Base-by-base conservation (phyloP, 2,797 vertebrate species). In the Oreochromis grahami region DNA sequence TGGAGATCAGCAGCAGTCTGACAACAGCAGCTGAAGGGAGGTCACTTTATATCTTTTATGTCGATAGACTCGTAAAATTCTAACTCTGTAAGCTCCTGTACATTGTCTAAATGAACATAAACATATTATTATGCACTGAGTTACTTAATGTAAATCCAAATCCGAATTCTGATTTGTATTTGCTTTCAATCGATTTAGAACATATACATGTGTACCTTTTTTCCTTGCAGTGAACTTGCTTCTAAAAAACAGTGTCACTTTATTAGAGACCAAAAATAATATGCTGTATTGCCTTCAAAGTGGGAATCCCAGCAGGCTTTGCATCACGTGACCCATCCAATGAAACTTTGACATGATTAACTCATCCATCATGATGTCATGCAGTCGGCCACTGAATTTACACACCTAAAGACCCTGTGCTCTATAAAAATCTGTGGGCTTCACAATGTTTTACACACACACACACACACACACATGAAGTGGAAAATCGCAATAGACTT, bases 331-430 rank as follows among this genome's bases (percentile, higher is more conserved):
- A 93, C 85, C 91, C 93, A 89, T 86, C 92, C 89, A 89, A 91
- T 93, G 92, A 94, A 92, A 93, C 84, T 90, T 87, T 91, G 93
- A 93, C 93, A 91, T 93, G 93, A 94, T 95, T 90, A 93, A 91
- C 68, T 94, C 93, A 93, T 94, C 92, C 82, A 90, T 92, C 93
- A 94, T 94, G 93, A 95, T 94, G 94, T 95, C 94, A 95, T 91
- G 26, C 80, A 91, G 89, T 81, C 8, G 7, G 82, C 83, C 65
- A 14, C 74, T 52, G 78, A 84, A 92, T 94, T 94, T 92, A 94
- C 87, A 81, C 90, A 84, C 81, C 68, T 91, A 79, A 90, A 91
- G 86, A 93, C 89, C 83, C 79, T 2, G 50, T 8, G 81, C 91
- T 87, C 89, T 78, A 90, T 93, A 93, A 93, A 91, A 85, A 86